These are phyloP conservation scores for Etheostoma nigrum DNA, from an alignment of 2,797 vertebrate genomes.

Conservation along the genomic window DNA sequence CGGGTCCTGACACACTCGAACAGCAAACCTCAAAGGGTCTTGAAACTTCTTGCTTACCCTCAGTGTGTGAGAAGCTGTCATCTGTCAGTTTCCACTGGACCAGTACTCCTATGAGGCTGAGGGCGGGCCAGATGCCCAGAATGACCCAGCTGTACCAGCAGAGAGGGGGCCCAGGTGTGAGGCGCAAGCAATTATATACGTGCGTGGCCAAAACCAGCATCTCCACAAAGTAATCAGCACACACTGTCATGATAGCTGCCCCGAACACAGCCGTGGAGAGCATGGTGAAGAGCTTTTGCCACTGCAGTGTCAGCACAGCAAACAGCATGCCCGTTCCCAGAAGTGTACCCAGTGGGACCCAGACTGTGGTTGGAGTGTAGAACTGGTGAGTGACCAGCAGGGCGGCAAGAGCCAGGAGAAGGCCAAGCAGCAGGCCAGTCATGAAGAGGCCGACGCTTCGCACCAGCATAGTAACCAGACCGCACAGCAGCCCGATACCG, in stretches of 20 bases:
- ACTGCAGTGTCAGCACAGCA: constrained; percentile 89
- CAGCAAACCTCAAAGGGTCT: background rate
- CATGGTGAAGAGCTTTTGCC: constrained; percentile 89
- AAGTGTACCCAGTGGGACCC: constrained; percentile 89
- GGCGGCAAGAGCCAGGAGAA: constrained; percentile 86
- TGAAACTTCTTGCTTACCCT: constrained; percentile 83
- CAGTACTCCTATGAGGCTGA: constrained; percentile 87
- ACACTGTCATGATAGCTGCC: constrained; percentile 88
- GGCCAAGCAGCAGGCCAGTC: constrained; percentile 90
- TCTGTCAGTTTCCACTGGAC: constrained; percentile 92
- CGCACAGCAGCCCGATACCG: constrained; percentile 91
- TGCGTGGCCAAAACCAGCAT: constrained; percentile 85
- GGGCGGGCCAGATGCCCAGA: constrained; percentile 89
- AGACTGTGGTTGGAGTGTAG: constrained; percentile 87
- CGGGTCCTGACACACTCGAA: background rate
- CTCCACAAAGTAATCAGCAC: constrained; percentile 90
- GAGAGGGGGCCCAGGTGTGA: constrained; percentile 80
- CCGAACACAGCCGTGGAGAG: constrained; percentile 89
- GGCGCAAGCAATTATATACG: constrained; percentile 85
- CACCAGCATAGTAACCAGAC: constrained; percentile 92
- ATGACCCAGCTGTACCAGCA: constrained; percentile 95
- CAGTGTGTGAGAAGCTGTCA: constrained; percentile 86
- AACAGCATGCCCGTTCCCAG: constrained; percentile 89
- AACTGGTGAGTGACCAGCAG: constrained; percentile 86
- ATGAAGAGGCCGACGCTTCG: constrained; percentile 92